Evolutionary conservation across 2,113 vertebrate genomes (phyloP).

Genomic region (Alexandromys fortis): DNA sequence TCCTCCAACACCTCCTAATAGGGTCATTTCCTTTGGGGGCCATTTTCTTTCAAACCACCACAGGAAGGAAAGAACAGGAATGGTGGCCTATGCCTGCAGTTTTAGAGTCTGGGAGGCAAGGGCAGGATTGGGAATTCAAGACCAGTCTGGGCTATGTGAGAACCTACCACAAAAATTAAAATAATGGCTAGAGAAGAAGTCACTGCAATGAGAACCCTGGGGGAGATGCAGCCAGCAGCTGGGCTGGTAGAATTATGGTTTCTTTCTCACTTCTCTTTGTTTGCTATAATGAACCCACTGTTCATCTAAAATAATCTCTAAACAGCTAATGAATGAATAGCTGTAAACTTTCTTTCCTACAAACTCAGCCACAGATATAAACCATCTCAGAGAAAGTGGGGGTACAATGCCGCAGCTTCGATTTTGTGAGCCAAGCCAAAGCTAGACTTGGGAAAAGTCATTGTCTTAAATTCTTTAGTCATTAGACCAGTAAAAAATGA

Average conservation of each 20-base stretch:
- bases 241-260: neutral
- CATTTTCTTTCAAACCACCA: neutral
- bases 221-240: neutral
- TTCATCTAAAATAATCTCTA: conserved; percentile 49
- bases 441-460: conserved; percentile 45
- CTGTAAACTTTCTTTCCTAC: neutral
- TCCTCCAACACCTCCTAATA: neutral
- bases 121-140: neutral
- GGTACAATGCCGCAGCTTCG: neutral
- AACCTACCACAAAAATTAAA: neutral
- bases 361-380: conserved; percentile 18
- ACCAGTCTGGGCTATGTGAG: neutral
- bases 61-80: neutral
- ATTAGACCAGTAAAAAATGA: conserved; percentile 32
- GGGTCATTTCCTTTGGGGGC: neutral
- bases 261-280: neutral
- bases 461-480: neutral
- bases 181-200: neutral
- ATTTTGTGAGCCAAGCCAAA: conserved; percentile 18
- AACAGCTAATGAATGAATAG: neutral
- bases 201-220: neutral
- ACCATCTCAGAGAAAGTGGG: conserved; percentile 43
- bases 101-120: neutral
- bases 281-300: conserved; percentile 36
- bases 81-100: neutral